Base-by-base conservation (phyloP, 37 sponge, comb jelly and placozoan genomes). In the Amphimedon queenslandica region DNA sequence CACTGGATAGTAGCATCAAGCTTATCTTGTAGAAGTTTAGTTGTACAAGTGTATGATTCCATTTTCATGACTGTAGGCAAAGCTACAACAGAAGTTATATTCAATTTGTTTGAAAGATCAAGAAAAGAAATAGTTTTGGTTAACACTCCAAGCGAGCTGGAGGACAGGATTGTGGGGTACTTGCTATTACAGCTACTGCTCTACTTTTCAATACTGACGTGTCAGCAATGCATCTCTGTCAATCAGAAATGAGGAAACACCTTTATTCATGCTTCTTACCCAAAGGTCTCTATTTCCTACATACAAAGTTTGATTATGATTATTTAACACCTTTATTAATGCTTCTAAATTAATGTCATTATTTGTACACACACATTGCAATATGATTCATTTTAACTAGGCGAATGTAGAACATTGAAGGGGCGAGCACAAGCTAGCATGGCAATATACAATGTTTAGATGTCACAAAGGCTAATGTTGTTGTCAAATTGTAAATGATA, bases 41-140 rank as follows among this genome's bases (percentile, higher is more conserved):
- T 27, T 41, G 69, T 85, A 66, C 60, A 67, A 43, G 70, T 85
- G 0, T 79, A 69, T 73, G 86, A 85, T 57, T 78, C 75, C 5
- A 24, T 79, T 5, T 85, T 60, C 53, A 31, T 21, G 1, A 34
- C 24, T 0, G 40, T 74, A 1, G 69, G 57, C 67, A 63, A 56
- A 4, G 74, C 37, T 10, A 79, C 86, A 13, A 31, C 13, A 30
- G 35, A 40, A 40, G 41, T 74, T 31, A 78, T 85, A 30, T n/a
- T 13, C 1, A 58, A 58, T 58, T 23, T 56, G 3, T 78, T 85
- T 41, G 53, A 27, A 20, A 11, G 64, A 3, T 29, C 63, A 30
- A 47, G 53, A 47, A 47, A 13, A 47, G 32, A 37, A 4, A 32
- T 69, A 21, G 58, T 66, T 20, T 40, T 60, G 1, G 43, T 78